Evolutionary conservation across 2,888 invertebrate species (phyloP).

Genomic region (Mimumesa dahlbomi): DNA sequence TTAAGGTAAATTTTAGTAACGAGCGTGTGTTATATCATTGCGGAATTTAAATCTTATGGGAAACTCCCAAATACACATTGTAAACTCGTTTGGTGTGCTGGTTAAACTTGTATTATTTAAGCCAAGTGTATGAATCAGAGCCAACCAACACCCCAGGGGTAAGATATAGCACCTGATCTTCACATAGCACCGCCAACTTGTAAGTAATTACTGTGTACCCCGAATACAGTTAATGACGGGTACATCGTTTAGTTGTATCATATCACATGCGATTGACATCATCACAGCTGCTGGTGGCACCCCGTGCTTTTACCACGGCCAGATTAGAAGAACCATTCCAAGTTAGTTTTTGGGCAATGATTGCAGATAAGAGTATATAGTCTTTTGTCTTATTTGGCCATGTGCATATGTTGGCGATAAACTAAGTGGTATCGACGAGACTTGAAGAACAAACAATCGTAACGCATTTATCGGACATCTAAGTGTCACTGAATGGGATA

Average conservation of each 20-base stretch:
- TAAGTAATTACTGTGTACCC: constrained; percentile 66
- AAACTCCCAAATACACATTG: constrained; percentile 49
- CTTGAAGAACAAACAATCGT: neutral
- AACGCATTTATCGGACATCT: neutral
- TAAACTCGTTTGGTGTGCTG: constrained; percentile 57
- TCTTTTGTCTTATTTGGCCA: constrained; percentile 37
- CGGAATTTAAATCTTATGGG: constrained; percentile 15
- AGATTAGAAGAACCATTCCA: constrained; percentile 76
- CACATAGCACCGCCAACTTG: constrained; percentile 63
- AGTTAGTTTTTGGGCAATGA: constrained; percentile 70
- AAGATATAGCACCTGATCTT: constrained; percentile 68
- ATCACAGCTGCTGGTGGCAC: constrained; percentile 69
- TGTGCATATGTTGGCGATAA: constrained; percentile 33
- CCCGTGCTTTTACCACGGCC: constrained; percentile 74
- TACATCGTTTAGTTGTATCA: constrained; percentile 72
- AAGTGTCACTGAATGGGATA: neutral
- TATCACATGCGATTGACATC: constrained; percentile 76
- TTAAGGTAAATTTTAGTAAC: too few relatives aligned
- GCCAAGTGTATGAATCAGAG: constrained; percentile 73
- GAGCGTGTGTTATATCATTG: too few relatives aligned
- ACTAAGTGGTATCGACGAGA: neutral
- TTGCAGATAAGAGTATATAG: constrained; percentile 49
- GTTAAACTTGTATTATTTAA: constrained; percentile 64
- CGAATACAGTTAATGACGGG: constrained; percentile 69
- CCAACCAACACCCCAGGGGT: constrained; percentile 73